Percentiles rank a stretch among this genome's conserved stretches.
These are phyloP conservation scores for Mus minutoides DNA, from an alignment of 2,797 vertebrate species.

Conservation along the genomic window DNA sequence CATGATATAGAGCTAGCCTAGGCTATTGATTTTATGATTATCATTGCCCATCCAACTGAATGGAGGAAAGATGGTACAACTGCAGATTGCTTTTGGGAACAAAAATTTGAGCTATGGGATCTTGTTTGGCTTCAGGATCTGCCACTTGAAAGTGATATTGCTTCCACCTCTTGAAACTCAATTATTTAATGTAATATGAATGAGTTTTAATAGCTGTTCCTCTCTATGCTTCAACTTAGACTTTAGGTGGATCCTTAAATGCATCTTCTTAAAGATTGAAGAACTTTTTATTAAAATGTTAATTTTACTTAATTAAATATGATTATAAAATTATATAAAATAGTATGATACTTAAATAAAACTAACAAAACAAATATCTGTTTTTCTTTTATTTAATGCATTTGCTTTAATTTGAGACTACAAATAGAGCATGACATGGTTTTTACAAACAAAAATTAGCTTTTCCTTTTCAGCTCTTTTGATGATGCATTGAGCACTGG, in stretches of 20 bases:
- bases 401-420: neutral
- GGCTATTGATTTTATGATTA: neutral
- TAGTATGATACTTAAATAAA: neutral
- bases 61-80: neutral
- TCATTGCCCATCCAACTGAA: neutral
- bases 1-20: neutral
- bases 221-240: neutral
- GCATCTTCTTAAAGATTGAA: neutral
- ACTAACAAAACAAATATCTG: neutral
- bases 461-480: constrained; percentile 8
- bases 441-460: no score
- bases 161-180: neutral
- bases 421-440: neutral
- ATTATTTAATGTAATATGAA: neutral
- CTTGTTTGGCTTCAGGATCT: neutral
- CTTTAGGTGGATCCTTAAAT: neutral
- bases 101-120: neutral
- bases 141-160: neutral
- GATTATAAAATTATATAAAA: neutral
- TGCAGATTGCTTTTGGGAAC: neutral
- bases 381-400: neutral
- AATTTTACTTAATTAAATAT: neutral
- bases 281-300: neutral
- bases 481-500: neutral
- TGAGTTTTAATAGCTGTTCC: constrained; percentile 17